A percentile compares a stretch with the other conserved stretches of the same genome.
Conservation (phyloP, 2,888 invertebrate species). For the Netelia virgata region DNA sequence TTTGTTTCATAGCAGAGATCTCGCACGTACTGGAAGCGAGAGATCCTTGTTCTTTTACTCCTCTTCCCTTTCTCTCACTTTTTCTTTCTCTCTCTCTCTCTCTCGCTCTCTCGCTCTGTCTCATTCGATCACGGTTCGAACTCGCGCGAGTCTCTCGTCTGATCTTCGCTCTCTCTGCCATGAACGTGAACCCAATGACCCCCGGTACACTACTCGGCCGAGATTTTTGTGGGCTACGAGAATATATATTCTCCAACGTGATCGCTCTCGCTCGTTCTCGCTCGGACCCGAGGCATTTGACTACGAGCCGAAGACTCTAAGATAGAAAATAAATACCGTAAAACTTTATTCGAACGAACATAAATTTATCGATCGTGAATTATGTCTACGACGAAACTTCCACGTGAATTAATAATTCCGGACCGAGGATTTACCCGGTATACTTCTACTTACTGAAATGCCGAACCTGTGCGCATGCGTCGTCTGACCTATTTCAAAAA, state of each 20-base stretch:
- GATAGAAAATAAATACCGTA: constrained; percentile 1
- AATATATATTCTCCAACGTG: constrained; percentile 36
- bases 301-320: constrained; percentile 16
- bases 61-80: constrained; percentile 34
- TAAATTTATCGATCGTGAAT: too few relatives aligned
- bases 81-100: constrained; percentile 25
- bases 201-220: constrained; percentile 45
- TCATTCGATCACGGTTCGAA: constrained; percentile 54
- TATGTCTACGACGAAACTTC: too few relatives aligned
- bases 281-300: neutral
- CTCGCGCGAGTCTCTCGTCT: constrained; percentile 59
- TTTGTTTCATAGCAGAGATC: constrained; percentile 58
- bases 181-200: constrained; percentile 65
- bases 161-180: constrained; percentile 59
- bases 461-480: too few relatives aligned
- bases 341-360: too few relatives aligned
- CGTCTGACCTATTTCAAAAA: too few relatives aligned
- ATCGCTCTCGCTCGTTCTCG: constrained; percentile 16
- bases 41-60: constrained; percentile 29
- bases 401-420: too few relatives aligned
- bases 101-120: constrained; percentile 28
- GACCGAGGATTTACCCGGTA: too few relatives aligned
- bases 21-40: constrained; percentile 59
- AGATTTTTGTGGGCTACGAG: constrained; percentile 36
- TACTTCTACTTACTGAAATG: too few relatives aligned